Percentiles rank a stretch among this genome's conserved stretches.
phyloP scores from a whole-genome alignment of 2,113 vertebrate genomes.

The Ptychochromis oligacanthus region DNA sequence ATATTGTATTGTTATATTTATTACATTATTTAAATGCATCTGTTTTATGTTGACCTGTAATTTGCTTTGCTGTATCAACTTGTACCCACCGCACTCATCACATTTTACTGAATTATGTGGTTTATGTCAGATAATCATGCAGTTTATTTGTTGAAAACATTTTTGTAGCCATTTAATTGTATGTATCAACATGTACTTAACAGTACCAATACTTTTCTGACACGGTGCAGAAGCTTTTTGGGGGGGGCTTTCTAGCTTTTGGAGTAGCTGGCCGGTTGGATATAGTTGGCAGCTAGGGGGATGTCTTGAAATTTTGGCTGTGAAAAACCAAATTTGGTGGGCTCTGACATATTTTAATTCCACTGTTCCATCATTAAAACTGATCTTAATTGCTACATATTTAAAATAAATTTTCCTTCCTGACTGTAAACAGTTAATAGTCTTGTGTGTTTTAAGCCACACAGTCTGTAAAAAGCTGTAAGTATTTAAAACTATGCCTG shows the following conservation, averaged over 20 bases:
- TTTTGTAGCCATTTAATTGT: background rate
- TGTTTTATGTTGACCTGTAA: background rate
- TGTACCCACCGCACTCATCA: background rate
- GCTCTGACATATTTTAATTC: background rate
- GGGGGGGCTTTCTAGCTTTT: too few relatives aligned
- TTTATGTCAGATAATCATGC: background rate
- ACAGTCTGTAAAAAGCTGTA: background rate
- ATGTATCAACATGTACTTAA: background rate
- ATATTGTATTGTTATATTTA: background rate
- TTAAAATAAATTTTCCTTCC: background rate
- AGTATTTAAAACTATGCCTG: background rate
- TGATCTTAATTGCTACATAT: background rate
- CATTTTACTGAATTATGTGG: background rate
- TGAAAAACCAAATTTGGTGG: background rate
- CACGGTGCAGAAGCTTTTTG: background rate
- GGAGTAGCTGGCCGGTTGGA: background rate
- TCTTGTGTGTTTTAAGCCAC: background rate
- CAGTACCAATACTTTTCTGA: background rate
- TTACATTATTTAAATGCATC: background rate
- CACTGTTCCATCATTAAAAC: too few relatives aligned
- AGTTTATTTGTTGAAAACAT: background rate
- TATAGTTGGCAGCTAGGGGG: too few relatives aligned
- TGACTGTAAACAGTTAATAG: background rate
- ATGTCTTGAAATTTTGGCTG: background rate
- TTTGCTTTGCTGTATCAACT: background rate